Evolutionary conservation across 2,888 invertebrate species (phyloP), one percentile per base, ranked within the genome.

Genomic region (Amiota communis): DNA sequence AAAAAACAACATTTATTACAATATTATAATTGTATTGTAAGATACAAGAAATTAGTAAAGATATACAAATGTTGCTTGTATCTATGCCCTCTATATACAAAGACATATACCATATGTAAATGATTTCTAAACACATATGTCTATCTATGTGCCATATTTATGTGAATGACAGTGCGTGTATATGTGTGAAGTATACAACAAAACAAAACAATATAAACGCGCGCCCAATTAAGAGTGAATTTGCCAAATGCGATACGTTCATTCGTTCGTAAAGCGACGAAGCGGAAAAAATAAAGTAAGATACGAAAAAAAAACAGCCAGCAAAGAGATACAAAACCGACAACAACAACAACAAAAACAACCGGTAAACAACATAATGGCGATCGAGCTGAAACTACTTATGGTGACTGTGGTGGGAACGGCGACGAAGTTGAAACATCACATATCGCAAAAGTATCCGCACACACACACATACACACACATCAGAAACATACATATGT

Each of bases 201-300:
- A 36, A 36, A 36, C 36, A 36, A 36, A 36, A 36, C 36, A 36
- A 17, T 36, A 13, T 36, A 63, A 63, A 63, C 63, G 47, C 67
- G 67, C 51, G 23, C 56, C 47, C 53, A 73, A 73, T 70, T 70
- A 65, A 74, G 59, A 51, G 67, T 48, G 51, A 61, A 68, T 71
- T 65, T 74, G 67, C 17, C 48, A 75, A 77, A 74, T 73, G 77
- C 79, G 76, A 80, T 85, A 36, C 36, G 36, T 85, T 84, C 84
- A 84, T 84, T 84, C 84, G 84, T 81, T 85, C 85, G 80, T 81
- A 76, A 79, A 79, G 83, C 85, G 81, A 79, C 82, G 82, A 81
- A 83, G 85, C 83, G 85, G 81, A 83, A 84, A 83, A 77, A 83
- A 84, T 83, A 84, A 84, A 82, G 82, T 85, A 82, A 83, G 83